These are phyloP conservation scores for Volucella inanis DNA, from an alignment of 2,888 invertebrate genomes.

Conservation along the genomic window DNA sequence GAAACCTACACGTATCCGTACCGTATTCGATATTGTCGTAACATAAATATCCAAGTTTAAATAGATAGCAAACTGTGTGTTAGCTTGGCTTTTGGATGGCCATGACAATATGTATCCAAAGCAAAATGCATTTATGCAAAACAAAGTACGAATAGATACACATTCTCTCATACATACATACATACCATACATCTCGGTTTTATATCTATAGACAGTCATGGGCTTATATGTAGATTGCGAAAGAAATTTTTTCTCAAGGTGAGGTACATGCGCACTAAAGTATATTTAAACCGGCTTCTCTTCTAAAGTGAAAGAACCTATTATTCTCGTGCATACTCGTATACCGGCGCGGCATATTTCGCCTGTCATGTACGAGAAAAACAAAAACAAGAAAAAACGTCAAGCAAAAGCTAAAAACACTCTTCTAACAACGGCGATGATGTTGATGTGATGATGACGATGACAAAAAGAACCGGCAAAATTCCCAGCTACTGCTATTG, in stretches of 20 bases:
- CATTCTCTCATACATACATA: conserved; percentile 19
- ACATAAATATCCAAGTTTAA: too few species aligned
- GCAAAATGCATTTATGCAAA: conserved; percentile 38
- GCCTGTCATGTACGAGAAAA: background rate
- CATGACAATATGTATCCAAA: background rate
- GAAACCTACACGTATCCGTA: too few species aligned
- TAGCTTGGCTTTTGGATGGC: too few species aligned
- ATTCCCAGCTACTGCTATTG: conserved; percentile 27
- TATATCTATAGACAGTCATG: background rate
- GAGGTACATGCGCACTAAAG: conserved; percentile 66
- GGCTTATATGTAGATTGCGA: conserved; percentile 35
- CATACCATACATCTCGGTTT: conserved; percentile 16
- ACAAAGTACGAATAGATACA: conserved; percentile 7
- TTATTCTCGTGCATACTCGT: background rate
- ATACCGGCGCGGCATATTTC: conserved; percentile 49
- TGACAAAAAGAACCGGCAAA: conserved; percentile 67
- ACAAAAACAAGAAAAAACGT: conserved; percentile 49
- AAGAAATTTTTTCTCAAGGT: conserved; percentile 69
- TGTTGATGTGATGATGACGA: conserved; percentile 32
- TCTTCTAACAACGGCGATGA: conserved; percentile 39
- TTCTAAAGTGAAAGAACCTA: conserved; percentile 37
- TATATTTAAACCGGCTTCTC: conserved; percentile 62
- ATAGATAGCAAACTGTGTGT: too few species aligned
- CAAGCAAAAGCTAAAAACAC: conserved; percentile 58
- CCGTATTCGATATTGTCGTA: too few species aligned